Conservation (phyloP, 2,888 invertebrate genomes). For the Drosophila crucigera region DNA sequence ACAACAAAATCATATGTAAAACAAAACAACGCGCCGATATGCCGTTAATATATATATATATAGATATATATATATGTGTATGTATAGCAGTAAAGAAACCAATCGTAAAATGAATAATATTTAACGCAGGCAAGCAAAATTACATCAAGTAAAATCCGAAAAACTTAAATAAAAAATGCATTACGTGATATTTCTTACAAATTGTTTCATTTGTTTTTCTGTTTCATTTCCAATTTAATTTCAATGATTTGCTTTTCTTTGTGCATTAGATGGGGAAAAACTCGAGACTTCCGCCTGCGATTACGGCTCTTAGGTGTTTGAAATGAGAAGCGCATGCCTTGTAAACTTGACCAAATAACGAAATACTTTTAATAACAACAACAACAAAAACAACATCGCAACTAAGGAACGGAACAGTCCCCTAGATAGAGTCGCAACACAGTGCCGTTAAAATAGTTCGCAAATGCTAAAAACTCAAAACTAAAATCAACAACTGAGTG, state of each 20-base stretch:
- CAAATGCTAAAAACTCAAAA: slow-evolving; percentile 9
- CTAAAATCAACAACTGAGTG: slow-evolving; percentile 40
- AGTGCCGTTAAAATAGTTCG: slow-evolving; percentile 23
- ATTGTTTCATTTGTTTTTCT: slow-evolving; percentile 62
- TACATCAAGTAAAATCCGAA: slow-evolving; percentile 46
- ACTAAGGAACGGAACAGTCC: slow-evolving; percentile 22
- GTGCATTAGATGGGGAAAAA: slow-evolving; percentile 8
- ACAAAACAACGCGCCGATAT: slow-evolving; percentile 33
- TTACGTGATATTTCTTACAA: slow-evolving; percentile 80
- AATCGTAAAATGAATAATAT: slow-evolving; percentile 39
- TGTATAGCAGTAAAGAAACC: slow-evolving; percentile 32
- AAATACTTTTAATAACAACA: slow-evolving; percentile 19
- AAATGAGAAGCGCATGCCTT: slow-evolving; percentile 55
- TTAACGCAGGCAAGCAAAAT: slow-evolving; percentile 41
- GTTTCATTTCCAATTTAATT: not conserved
- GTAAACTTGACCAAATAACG: slow-evolving; percentile 67
- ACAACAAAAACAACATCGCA: slow-evolving; percentile 15
- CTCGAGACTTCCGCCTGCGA: slow-evolving; percentile 13
- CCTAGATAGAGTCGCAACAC: slow-evolving; percentile 31
- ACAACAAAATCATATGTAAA: slow-evolving; percentile 47
- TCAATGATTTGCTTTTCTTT: not conserved
- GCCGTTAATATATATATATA: slow-evolving; percentile 20
- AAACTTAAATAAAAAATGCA: slow-evolving; percentile 71
- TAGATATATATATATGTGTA: not conserved
- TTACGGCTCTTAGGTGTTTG: slow-evolving; percentile 22